Evolutionary conservation across 1,140 invertebrate species (phyloP), one percentile per base, ranked within the genome.

Genomic region (Wiebesia pumilae): DNA sequence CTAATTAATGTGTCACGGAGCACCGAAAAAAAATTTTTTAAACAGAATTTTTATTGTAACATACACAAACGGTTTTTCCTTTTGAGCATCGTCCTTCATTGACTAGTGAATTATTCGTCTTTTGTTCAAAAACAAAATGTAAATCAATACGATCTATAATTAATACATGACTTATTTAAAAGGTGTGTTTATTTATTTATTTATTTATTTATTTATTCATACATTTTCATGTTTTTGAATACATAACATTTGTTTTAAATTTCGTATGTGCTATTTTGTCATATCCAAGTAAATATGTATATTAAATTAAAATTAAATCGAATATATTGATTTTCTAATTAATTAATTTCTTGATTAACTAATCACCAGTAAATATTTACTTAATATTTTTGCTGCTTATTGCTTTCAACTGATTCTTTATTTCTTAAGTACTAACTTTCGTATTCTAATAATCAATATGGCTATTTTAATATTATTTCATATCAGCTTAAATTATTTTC

Each of bases 131-230:
- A 88, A 89, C 88, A 88, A 90, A 89, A 90, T 91, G 89, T 91
- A 90, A 90, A 92, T 90, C 89, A 84, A 91, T 84, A 87, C 87
- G 87, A 87, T 88, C 86, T 88, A 90, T 91, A 89, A 92, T 91
- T 91, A 90, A 91, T 89, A 87, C 87, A 89, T 88, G 88, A 89
- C 84, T 90, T 90, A 91, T 91, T 91, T 91, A 90, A 89, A 87
- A 81, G 0, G 19, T 43, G 24, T 24, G 21, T 71, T 43, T 33
- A 43, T 79, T 35, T 79, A 79, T 78, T 78, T 78, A 78, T 71
- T 43, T 33, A 43, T 79, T 35, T 79, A 79, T 78, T 78, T 78
- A 78, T 51, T 78, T 51, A 78, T 54, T 78, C 43, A 51, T 78
- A 78, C 54, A 78, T 24, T 78, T 54, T 77, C 2, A 1, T 43